A percentile compares a stretch with the other conserved stretches of the same genome.
These are phyloP conservation scores for Hippocampus barbouri DNA, from an alignment of 2,113 vertebrate genomes.

Conservation along the genomic window DNA sequence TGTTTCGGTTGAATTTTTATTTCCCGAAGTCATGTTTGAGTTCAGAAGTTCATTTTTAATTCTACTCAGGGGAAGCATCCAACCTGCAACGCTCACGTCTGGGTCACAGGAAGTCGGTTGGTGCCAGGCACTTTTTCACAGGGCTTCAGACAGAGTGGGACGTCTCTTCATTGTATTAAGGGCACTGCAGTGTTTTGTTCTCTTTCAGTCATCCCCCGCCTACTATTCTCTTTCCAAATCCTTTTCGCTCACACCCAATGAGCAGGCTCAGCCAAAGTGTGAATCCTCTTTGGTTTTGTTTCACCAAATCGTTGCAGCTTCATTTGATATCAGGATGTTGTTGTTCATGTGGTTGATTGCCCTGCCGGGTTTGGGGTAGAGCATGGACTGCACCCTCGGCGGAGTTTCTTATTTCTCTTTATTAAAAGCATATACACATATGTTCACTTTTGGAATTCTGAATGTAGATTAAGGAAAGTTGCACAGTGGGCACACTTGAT, in stretches of 20 bases:
- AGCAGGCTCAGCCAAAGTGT: slow-evolving; percentile 16
- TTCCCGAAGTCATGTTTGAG: background rate
- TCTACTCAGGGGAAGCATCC: background rate
- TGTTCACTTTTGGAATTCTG: background rate
- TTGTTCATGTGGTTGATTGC: slow-evolving; percentile 26
- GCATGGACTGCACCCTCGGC: background rate
- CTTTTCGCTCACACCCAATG: slow-evolving; percentile 9
- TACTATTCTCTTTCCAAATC: slow-evolving; percentile 8
- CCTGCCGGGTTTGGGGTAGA: background rate
- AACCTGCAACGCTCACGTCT: background rate
- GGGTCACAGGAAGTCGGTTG: slow-evolving; percentile 2
- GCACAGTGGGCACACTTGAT: background rate
- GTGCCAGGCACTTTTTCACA: slow-evolving; percentile 32
- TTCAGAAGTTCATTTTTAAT: background rate
- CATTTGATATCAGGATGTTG: slow-evolving; percentile 34
- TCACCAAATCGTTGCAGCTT: slow-evolving; percentile 26
- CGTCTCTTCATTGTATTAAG: slow-evolving; percentile 14
- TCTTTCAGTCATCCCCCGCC: slow-evolving; percentile 6
- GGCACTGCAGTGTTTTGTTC: slow-evolving; percentile 13
- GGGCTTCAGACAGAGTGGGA: slow-evolving; percentile 17
- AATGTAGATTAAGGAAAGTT: background rate
- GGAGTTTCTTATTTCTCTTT: background rate
- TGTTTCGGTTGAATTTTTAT: background rate
- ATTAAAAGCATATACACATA: background rate
- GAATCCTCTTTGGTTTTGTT: slow-evolving; percentile 12